Base-by-base conservation (phyloP, 2,888 invertebrate species). In the Clitarchus hookeri region DNA sequence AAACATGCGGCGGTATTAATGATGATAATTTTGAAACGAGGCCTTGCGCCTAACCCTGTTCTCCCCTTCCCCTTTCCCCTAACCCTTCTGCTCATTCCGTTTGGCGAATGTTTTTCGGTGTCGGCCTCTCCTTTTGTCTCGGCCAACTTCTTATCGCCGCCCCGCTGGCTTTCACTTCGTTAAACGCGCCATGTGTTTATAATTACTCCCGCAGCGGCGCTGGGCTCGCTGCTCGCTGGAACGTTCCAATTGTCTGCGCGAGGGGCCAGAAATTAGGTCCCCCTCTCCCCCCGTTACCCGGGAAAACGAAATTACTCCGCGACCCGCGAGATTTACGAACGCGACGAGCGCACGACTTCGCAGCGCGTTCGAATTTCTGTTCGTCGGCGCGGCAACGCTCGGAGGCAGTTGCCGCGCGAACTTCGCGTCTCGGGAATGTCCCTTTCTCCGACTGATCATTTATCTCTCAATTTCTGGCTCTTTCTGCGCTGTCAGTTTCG, bases 1-100 rank as follows among this genome's bases (percentile, higher is more conserved):
- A 65, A 65, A 65, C 65, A 65, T 65, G 65, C 65, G 65, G 65
- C 65, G 19, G 65, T 65, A 65, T 65, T 65, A 65, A 65, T 65
- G 65, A 65, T 23, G 65, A 65, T 65, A 65, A 65, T 65, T 65
- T 65, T 23, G 65, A 65, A n/a, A 65, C 65, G 23, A 16, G 48
- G 48, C 48, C 48, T 48, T 8, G 65, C 65, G 65, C n/a, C n/a
- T 48, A 16, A 6, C 23, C 65, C 65, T n/a, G n/a, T n/a, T 6
- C 65, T n/a, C 16, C 65, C 8, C 0, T 23, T 8, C 48, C 48
- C 48, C 48, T 8, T 48, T 8, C 36, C 1, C 36, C 36, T 1
- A 36, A 1, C 36, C 36, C 48, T 16, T 8, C 1, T 13, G 48
- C 48, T 48, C 48, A 48, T 48, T 48, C 48, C 48, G 48, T 0